phyloP scores from a whole-genome alignment of 2,888 invertebrate species.

The Trimorus sp. region DNA sequence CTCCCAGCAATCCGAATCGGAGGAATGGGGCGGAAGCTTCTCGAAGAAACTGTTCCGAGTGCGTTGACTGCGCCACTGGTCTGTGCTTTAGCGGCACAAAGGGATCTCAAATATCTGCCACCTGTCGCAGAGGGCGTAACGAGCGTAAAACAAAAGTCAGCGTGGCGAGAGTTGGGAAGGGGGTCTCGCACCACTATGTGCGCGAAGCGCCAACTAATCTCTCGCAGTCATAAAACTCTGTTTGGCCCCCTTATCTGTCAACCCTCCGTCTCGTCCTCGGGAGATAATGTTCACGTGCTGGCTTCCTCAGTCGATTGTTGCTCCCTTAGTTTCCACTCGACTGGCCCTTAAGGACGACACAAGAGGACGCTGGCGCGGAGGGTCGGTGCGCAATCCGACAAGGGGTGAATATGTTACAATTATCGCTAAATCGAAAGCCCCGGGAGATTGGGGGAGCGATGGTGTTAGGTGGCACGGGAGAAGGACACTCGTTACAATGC shows the following conservation, averaged over 20 bases:
- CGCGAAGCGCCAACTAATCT: slow-evolving; percentile 76
- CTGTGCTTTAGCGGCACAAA: slow-evolving; percentile 72
- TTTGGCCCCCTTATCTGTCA: slow-evolving; percentile 73
- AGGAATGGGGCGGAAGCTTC: slow-evolving; percentile 21
- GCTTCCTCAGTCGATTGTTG: slow-evolving; percentile 65
- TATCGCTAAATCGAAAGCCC: slow-evolving; percentile 78
- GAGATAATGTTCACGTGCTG: slow-evolving; percentile 62
- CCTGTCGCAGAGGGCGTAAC: slow-evolving; percentile 73
- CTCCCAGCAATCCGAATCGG: background rate
- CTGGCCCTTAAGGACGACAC: slow-evolving; percentile 70
- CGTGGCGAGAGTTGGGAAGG: too few species aligned
- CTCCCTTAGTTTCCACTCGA: slow-evolving; percentile 63
- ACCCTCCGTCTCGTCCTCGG: slow-evolving; percentile 20
- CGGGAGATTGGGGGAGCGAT: slow-evolving; percentile 46
- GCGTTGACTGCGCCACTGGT: slow-evolving; percentile 64
- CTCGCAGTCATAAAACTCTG: slow-evolving; percentile 80
- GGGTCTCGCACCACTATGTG: slow-evolving; percentile 29
- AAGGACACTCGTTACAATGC: slow-evolving; percentile 60
- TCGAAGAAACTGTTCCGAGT: slow-evolving; percentile 53
- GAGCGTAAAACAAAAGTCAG: slow-evolving; percentile 49
- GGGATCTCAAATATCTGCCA: slow-evolving; percentile 79
- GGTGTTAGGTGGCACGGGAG: slow-evolving; percentile 58
- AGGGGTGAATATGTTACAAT: slow-evolving; percentile 80
- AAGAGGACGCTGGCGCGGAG: slow-evolving; percentile 68
- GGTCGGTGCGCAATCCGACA: slow-evolving; percentile 62